phyloP scores from a whole-genome alignment of 2,113 vertebrate genomes.

The Chaetorhynchus papuensis region DNA sequence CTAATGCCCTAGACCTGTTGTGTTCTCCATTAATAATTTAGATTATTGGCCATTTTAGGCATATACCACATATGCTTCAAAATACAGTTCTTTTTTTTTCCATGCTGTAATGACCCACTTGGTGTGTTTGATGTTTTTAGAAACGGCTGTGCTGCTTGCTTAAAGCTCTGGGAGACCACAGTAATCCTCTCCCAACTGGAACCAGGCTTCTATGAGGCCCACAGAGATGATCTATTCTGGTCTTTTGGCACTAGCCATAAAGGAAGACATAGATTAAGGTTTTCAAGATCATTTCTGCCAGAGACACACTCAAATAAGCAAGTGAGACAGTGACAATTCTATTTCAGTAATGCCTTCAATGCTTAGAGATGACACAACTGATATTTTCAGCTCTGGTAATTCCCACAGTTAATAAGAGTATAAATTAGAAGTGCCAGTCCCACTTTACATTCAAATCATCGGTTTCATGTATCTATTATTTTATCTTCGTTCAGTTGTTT shows the following conservation, averaged over 20 bases:
- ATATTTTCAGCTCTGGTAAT: not conserved
- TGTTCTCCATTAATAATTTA: not conserved
- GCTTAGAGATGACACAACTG: not conserved
- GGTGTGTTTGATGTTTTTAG: not conserved
- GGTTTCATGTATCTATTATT: not conserved
- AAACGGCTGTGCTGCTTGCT: not conserved
- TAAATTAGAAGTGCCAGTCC: not conserved
- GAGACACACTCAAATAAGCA: not conserved
- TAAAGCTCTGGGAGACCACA: not conserved
- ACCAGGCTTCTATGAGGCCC: not conserved
- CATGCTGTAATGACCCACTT: not conserved
- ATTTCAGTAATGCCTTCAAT: not conserved
- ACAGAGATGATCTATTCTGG: not conserved
- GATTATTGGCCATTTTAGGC: not conserved
- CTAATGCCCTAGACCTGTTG: not conserved
- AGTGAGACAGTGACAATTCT: not conserved
- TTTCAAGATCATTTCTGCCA: not conserved
- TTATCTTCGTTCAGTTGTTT: not conserved
- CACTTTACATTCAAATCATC: not conserved
- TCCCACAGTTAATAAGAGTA: not conserved
- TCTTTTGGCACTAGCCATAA: not conserved
- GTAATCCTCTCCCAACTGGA: not conserved
- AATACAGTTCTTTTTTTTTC: not conserved
- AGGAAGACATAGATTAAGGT: not conserved
- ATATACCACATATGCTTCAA: not conserved